Evolutionary conservation across 2,113 vertebrate species (phyloP).

Genomic region (Grus americana): DNA sequence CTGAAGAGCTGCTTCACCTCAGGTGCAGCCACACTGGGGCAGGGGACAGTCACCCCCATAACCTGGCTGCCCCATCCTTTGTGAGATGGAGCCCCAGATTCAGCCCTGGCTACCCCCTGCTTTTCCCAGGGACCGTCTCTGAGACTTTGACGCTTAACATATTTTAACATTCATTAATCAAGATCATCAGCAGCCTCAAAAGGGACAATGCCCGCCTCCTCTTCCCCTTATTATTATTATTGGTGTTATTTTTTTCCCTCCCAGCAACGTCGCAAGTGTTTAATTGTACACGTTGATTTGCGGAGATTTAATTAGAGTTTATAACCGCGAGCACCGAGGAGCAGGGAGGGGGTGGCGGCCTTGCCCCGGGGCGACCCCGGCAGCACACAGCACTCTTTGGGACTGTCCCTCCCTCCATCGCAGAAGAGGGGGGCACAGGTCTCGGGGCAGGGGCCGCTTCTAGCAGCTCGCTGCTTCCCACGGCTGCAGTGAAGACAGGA

Average conservation of each 20-base stretch:
- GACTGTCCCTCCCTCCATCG: neutral
- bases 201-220: neutral
- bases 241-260: neutral
- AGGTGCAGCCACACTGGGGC: accelerated
- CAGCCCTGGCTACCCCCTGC: neutral
- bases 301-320: constrained; percentile 27
- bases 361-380: neutral
- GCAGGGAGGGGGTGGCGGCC: neutral
- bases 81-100: neutral
- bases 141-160: neutral
- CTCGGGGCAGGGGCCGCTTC: neutral
- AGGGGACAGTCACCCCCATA: neutral
- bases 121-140: neutral
- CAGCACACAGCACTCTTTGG: neutral
- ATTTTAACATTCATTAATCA: constrained; percentile 17
- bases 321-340: neutral
- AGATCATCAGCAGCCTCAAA: neutral
- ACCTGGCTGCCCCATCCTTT: neutral
- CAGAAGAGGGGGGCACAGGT: neutral
- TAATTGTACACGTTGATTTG: constrained; percentile 36
- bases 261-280: neutral
- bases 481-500: neutral
- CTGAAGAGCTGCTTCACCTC: neutral
- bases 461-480: neutral
- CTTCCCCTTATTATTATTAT: neutral